Conservation (phyloP, 37 sponge, comb jelly and placozoan genomes). For the Mnemiopsis leidyi region DNA sequence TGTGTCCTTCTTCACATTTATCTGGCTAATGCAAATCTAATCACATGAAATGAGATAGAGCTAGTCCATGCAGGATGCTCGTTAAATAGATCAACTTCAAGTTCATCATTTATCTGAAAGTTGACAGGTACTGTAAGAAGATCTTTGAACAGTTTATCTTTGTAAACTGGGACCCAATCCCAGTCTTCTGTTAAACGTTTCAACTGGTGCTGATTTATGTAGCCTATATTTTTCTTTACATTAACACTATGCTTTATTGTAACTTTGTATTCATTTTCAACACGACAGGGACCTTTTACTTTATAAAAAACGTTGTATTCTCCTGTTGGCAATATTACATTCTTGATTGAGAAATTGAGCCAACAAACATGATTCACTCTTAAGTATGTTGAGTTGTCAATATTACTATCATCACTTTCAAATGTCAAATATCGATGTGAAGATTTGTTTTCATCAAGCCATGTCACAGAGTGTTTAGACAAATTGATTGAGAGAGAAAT, state of each 20-base stretch:
- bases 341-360: not conserved
- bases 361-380: not conserved
- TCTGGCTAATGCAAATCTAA: not conserved
- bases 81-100: not conserved
- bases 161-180: conserved; percentile 18
- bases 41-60: not conserved
- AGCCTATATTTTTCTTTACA: not conserved
- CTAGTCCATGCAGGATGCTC: not conserved
- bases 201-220: not conserved
- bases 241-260: not conserved
- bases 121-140: not conserved
- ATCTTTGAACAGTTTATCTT: not conserved
- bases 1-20: no score
- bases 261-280: conserved; percentile 19
- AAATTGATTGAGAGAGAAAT: not conserved
- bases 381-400: not conserved
- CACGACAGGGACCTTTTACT: not conserved
- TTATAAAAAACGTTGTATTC: not conserved
- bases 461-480: not conserved
- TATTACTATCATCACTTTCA: not conserved
- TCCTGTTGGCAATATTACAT: not conserved
- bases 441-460: not conserved
- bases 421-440: not conserved
- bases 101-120: not conserved
- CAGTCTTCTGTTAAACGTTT: not conserved